These are phyloP conservation scores for Melolontha melolontha DNA, from an alignment of 2,888 invertebrate genomes.

Conservation along the genomic window DNA sequence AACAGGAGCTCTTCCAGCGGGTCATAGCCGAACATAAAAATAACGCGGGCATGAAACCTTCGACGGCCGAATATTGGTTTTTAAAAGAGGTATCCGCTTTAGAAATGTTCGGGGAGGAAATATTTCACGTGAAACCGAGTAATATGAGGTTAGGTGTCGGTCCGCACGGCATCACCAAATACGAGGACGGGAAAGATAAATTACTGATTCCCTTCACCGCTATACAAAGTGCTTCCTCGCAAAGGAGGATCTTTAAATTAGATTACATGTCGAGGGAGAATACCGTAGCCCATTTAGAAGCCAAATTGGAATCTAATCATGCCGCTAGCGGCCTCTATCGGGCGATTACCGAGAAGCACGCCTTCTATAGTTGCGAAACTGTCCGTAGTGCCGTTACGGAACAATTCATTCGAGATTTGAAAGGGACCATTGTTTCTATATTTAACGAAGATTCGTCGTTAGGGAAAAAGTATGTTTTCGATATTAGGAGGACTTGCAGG, in stretches of 20 bases:
- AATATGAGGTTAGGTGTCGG: conserved; percentile 77
- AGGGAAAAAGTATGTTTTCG: conserved; percentile 92
- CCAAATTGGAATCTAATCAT: conserved; percentile 84
- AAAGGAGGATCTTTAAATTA: conserved; percentile 80
- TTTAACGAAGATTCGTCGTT: conserved; percentile 89
- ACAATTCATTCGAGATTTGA: conserved; percentile 89
- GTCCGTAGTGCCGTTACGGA: conserved; percentile 88
- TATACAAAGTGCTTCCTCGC: conserved; percentile 83
- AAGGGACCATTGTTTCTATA: conserved; percentile 90
- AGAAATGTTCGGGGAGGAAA: conserved; percentile 86
- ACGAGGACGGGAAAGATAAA: conserved; percentile 75
- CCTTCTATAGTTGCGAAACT: conserved; percentile 93
- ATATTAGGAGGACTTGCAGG: conserved; percentile 87
- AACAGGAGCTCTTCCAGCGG: conserved; percentile 73
- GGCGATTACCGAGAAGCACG: conserved; percentile 91
- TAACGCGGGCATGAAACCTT: conserved; percentile 71
- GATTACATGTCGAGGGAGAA: conserved; percentile 79
- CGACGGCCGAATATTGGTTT: conserved; percentile 87
- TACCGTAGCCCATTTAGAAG: conserved; percentile 77
- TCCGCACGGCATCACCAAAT: conserved; percentile 84
- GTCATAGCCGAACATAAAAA: conserved; percentile 74
- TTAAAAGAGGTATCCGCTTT: conserved; percentile 83
- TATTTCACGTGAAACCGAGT: conserved; percentile 77
- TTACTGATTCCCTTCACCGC: conserved; percentile 85
- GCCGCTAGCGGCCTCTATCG: conserved; percentile 86